These are phyloP conservation scores for Grammomys surdaster DNA, from an alignment of 2,113 vertebrate genomes.

Conservation along the genomic window DNA sequence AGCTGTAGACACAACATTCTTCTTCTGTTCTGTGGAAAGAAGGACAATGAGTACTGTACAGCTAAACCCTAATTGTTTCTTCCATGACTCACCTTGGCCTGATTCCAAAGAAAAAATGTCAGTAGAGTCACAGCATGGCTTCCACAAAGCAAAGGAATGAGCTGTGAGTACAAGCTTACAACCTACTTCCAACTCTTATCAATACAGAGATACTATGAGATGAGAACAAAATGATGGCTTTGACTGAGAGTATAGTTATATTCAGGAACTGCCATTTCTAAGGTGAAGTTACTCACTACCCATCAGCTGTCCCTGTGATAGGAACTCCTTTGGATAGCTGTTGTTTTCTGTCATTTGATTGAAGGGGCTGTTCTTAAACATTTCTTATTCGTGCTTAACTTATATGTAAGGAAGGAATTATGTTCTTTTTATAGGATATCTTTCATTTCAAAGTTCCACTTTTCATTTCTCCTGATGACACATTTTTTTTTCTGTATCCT, in stretches of 20 bases:
- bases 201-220: not conserved
- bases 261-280: not conserved
- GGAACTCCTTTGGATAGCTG: not conserved
- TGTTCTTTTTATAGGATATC: too few species aligned
- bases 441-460: too few species aligned
- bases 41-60: not conserved
- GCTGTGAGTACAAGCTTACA: too few species aligned
- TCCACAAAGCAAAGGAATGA: too few species aligned
- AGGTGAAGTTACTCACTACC: not conserved
- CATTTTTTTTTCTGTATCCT: too few species aligned
- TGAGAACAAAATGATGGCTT: not conserved
- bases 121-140: too few species aligned
- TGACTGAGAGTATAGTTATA: not conserved
- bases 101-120: too few species aligned
- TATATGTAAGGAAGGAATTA: not conserved
- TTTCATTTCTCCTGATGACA: too few species aligned
- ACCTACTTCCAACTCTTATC: not conserved
- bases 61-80: not conserved
- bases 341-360: not conserved
- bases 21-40: not conserved
- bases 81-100: not conserved
- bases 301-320: not conserved
- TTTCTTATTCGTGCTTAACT: not conserved
- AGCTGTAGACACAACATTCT: not conserved
- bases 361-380: not conserved